These are phyloP conservation scores for Gerris lacustris DNA, from an alignment of 2,888 invertebrate genomes.

Conservation along the genomic window DNA sequence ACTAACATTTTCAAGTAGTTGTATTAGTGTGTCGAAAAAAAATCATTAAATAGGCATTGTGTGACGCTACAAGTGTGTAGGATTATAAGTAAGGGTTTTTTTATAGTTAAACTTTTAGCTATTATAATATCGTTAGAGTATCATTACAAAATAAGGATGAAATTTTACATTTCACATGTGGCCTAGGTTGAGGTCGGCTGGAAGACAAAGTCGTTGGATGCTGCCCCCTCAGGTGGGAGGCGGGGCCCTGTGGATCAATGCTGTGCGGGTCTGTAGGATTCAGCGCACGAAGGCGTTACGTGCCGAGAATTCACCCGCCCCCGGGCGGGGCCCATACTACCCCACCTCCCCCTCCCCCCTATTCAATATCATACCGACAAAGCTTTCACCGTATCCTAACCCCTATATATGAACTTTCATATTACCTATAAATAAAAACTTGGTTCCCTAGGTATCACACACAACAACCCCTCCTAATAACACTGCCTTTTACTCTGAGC, in stretches of 20 bases:
- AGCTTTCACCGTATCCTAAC: slow-evolving; percentile 1
- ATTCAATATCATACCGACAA: neutral
- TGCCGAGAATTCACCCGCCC: slow-evolving; percentile 19
- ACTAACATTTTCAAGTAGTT: no score
- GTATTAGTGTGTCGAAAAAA: no score
- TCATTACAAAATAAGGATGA: no score
- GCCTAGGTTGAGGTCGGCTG: neutral
- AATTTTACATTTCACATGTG: no score
- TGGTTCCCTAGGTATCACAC: neutral
- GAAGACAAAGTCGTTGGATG: neutral
- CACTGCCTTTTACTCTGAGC: no score
- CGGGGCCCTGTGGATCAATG: slow-evolving; percentile 30
- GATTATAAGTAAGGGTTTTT: no score
- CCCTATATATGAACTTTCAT: slow-evolving; percentile 5
- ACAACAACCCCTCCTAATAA: no score
- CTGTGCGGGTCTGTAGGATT: slow-evolving; percentile 32
- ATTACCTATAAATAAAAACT: slow-evolving; percentile 5
- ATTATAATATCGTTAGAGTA: no score
- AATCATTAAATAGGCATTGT: no score
- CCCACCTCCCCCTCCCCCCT: neutral
- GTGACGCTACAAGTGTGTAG: no score
- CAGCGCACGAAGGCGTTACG: slow-evolving; percentile 20
- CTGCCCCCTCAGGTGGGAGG: slow-evolving; percentile 1
- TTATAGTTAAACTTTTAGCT: no score
- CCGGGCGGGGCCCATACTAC: slow-evolving; percentile 10